Percentiles rank a stretch among this genome's conserved stretches.
Conservation (phyloP, 2,888 invertebrate genomes). For the Rhyacophila evoluta region DNA sequence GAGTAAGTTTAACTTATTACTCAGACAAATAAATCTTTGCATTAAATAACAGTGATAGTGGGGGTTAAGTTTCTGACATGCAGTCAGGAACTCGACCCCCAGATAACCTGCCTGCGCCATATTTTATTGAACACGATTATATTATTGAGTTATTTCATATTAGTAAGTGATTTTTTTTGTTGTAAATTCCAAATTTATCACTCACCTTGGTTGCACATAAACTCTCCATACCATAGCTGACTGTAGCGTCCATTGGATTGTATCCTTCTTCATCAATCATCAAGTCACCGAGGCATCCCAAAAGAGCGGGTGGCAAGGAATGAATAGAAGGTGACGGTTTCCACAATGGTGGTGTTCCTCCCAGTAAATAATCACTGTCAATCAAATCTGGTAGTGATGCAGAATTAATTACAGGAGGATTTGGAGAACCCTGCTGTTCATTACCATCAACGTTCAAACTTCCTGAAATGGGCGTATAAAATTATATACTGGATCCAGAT, state of each 20-base stretch:
- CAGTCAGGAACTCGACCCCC: too few species aligned
- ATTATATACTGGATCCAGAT: too few species aligned
- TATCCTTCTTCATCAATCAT: slow-evolving; percentile 78
- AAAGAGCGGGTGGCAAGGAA: slow-evolving; percentile 68
- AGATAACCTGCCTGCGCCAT: too few species aligned
- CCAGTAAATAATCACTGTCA: slow-evolving; percentile 81
- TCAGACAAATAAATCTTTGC: too few species aligned
- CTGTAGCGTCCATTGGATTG: slow-evolving; percentile 77
- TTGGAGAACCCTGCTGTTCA: slow-evolving; percentile 75
- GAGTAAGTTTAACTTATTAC: too few species aligned
- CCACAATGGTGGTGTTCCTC: slow-evolving; percentile 83
- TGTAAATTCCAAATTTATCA: too few species aligned
- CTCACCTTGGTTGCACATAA: slow-evolving; percentile 78
- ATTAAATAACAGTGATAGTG: too few species aligned
- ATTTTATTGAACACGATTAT: too few species aligned
- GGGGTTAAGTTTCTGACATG: too few species aligned
- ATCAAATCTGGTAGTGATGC: slow-evolving; percentile 76
- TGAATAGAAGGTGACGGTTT: slow-evolving; percentile 57
- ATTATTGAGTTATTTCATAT: too few species aligned
- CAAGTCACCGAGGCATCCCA: slow-evolving; percentile 87
- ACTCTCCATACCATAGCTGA: slow-evolving; percentile 79
- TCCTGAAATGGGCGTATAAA: slow-evolving; percentile 60
- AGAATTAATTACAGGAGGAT: slow-evolving; percentile 71
- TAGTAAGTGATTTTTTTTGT: too few species aligned
- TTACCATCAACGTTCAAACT: slow-evolving; percentile 79